Conservation (phyloP, 2,888 invertebrate species). For the Archips crataeganus region DNA sequence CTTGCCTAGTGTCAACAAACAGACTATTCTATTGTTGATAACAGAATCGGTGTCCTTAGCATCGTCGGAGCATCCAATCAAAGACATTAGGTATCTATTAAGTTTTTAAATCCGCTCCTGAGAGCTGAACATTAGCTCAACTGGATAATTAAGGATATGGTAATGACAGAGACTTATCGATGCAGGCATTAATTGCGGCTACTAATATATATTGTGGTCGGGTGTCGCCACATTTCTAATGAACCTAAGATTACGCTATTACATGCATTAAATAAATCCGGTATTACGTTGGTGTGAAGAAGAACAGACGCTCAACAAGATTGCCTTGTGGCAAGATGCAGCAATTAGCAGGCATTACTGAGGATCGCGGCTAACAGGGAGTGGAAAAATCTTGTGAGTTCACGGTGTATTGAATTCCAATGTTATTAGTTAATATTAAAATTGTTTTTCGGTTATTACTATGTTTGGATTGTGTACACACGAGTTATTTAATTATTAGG, state of each 20-base stretch:
- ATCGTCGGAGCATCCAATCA: slow-evolving; percentile 3
- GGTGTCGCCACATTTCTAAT: background rate
- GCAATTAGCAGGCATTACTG: slow-evolving; percentile 27
- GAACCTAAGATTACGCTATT: background rate
- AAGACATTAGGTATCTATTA: background rate
- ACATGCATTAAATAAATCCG: slow-evolving; percentile 1
- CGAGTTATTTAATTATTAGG: too few species aligned
- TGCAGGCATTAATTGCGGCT: background rate
- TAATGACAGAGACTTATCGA: background rate
- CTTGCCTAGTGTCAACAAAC: slow-evolving; percentile 32
- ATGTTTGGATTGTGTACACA: background rate
- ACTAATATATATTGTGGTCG: background rate
- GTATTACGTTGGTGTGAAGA: slow-evolving; percentile 14
- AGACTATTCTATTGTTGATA: slow-evolving; percentile 17
- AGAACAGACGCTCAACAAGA: slow-evolving; percentile 26
- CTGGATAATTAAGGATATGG: background rate
- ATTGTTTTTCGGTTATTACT: background rate
- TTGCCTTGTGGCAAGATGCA: slow-evolving; percentile 27
- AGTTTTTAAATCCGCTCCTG: background rate
- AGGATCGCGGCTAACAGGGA: slow-evolving; percentile 8
- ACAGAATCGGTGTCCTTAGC: slow-evolving; percentile 9
- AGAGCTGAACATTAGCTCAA: too few species aligned
- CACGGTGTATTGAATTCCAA: slow-evolving; percentile 18
- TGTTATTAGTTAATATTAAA: background rate
- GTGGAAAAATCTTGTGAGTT: slow-evolving; percentile 17